phyloP scores from a whole-genome alignment of 2,113 vertebrate species.

The Microtus ochrogaster region DNA sequence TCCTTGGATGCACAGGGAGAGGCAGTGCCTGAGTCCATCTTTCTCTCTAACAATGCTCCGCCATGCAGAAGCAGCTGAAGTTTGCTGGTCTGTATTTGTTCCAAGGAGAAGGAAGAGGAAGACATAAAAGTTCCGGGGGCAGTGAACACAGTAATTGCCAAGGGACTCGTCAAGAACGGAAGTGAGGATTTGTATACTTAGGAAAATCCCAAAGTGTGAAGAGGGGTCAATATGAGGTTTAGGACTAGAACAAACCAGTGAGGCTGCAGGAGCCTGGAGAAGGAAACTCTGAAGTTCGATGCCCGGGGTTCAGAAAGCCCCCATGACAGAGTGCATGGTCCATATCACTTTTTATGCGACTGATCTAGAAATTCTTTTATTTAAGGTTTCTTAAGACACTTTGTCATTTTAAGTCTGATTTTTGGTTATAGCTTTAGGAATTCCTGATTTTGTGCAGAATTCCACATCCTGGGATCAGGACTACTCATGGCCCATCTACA shows the following conservation, averaged over 20 bases:
- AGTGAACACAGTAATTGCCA: not conserved
- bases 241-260: not conserved
- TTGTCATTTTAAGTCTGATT: not conserved
- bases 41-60: not conserved
- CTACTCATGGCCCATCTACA: not conserved
- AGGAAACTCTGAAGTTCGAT: not conserved
- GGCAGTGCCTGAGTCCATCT: too few relatives aligned
- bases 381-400: not conserved
- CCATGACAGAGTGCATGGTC: not conserved
- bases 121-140: not conserved
- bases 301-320: not conserved
- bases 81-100: not conserved
- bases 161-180: not conserved
- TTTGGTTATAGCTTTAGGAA: not conserved
- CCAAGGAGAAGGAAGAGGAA: not conserved
- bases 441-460: not conserved
- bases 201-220: not conserved
- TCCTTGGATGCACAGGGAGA: not conserved
- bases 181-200: not conserved
- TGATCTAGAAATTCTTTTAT: not conserved
- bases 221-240: not conserved
- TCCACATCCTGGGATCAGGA: not conserved
- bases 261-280: accelerated
- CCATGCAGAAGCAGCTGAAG: not conserved
- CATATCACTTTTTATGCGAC: not conserved